A percentile compares a stretch with the other conserved stretches of the same genome.
Evolutionary conservation across 2,797 vertebrate genomes (phyloP).

Genomic region (Schizothorax lantsangensis): DNA sequence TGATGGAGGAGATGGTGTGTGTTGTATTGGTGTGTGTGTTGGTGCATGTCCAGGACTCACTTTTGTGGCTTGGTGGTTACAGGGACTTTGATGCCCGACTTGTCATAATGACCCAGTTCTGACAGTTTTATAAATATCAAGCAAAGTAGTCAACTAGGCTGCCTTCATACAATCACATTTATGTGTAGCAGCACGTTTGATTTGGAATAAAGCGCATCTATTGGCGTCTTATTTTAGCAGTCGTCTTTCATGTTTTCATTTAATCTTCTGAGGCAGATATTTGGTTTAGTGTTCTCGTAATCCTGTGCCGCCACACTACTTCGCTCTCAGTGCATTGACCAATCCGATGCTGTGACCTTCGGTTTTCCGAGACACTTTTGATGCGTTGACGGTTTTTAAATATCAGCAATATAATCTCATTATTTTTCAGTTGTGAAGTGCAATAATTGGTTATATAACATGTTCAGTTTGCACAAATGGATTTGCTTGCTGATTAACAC

Average conservation of each 20-base stretch:
- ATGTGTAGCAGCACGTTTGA: background rate
- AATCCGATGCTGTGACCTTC: background rate
- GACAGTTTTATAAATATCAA: slow-evolving; percentile 42
- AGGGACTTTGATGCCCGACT: slow-evolving; percentile 40
- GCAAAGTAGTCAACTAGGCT: slow-evolving; percentile 28
- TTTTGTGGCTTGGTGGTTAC: slow-evolving; percentile 34
- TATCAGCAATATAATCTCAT: slow-evolving; percentile 22
- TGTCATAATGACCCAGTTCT: slow-evolving; percentile 51
- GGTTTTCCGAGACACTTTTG: background rate
- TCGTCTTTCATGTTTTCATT: slow-evolving; percentile 12
- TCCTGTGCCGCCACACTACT: background rate
- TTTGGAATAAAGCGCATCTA: slow-evolving; percentile 12
- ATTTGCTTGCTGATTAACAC: slow-evolving; percentile 37
- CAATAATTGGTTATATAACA: slow-evolving; percentile 20
- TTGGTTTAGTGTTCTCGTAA: slow-evolving; percentile 31
- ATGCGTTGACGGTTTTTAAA: slow-evolving; percentile 14
- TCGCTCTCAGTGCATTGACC: background rate
- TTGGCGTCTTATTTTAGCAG: background rate
- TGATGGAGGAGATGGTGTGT: slow-evolving; percentile 29
- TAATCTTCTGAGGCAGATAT: slow-evolving; percentile 22
- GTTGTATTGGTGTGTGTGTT: slow-evolving; percentile 19
- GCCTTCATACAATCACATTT: slow-evolving; percentile 11
- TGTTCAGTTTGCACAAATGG: slow-evolving; percentile 15
- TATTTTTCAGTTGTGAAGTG: slow-evolving; percentile 20
- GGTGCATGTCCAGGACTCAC: slow-evolving; percentile 7